Conservation (phyloP, 30 jellyfish, hydroid and myxozoan species). For the Cassiopea andromeda region DNA sequence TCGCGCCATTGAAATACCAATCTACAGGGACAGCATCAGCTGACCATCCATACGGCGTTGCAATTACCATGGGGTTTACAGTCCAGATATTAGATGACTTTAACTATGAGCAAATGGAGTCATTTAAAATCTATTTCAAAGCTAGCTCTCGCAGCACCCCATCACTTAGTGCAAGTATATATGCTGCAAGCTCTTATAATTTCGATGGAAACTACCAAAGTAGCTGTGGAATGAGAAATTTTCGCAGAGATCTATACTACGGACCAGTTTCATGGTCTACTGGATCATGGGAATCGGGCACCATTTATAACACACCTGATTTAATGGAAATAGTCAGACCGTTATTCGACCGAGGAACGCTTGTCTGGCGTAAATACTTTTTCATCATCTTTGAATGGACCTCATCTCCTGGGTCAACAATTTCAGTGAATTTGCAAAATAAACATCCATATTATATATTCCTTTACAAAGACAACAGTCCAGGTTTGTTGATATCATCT, state of each 20-base stretch:
- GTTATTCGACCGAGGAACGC: conserved; percentile 9
- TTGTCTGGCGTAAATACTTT: conserved; percentile 15
- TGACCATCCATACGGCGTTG: conserved; percentile 45
- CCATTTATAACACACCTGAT: conserved; percentile 36
- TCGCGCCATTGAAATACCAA: background rate
- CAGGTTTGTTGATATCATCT: conserved; percentile 12
- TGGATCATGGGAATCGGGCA: background rate
- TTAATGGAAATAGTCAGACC: conserved; percentile 25
- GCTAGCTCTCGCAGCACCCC: conserved; percentile 13
- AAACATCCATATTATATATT: background rate
- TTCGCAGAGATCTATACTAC: conserved; percentile 33
- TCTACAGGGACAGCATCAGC: conserved; percentile 11
- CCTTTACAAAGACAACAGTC: conserved; percentile 26
- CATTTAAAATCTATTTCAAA: conserved; percentile 5
- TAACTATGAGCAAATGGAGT: conserved; percentile 44
- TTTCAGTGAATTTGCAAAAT: background rate
- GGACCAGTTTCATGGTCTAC: conserved; percentile 54
- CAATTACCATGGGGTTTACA: conserved; percentile 14
- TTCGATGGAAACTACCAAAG: conserved; percentile 22
- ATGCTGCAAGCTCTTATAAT: conserved; percentile 24
- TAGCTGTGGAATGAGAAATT: conserved; percentile 20
- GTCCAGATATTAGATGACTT: conserved; percentile 7
- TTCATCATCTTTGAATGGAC: conserved; percentile 29
- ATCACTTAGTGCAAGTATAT: conserved; percentile 27
- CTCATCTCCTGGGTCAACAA: background rate